Percentiles rank a stretch among this genome's conserved stretches.
These are phyloP conservation scores for Malurus melanocephalus DNA, from an alignment of 2,113 vertebrate genomes.

Conservation along the genomic window DNA sequence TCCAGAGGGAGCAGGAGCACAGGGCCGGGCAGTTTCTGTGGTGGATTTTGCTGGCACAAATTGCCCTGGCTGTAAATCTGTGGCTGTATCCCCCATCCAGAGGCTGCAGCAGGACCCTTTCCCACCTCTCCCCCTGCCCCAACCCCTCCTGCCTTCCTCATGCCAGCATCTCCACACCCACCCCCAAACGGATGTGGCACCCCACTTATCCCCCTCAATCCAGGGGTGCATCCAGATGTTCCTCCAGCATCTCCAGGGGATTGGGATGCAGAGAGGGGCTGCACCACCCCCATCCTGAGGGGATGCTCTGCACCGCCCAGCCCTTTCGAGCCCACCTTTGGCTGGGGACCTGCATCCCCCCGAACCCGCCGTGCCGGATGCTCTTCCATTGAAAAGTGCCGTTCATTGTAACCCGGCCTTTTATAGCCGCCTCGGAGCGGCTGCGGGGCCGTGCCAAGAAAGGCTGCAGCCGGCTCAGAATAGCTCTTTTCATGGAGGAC, in stretches of 20 bases:
- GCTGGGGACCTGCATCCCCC: background rate
- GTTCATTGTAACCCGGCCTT: slow-evolving; percentile 44
- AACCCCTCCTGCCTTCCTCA: background rate
- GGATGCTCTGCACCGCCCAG: background rate
- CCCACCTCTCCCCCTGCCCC: background rate
- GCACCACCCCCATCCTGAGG: background rate
- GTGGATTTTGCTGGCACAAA: background rate
- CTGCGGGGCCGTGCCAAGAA: slow-evolving; percentile 47
- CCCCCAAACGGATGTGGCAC: background rate
- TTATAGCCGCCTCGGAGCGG: background rate
- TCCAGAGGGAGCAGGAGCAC: background rate
- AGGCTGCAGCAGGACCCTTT: background rate
- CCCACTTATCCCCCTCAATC: background rate
- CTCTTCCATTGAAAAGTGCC: slow-evolving; percentile 33
- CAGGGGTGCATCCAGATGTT: background rate
- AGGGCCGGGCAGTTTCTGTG: background rate
- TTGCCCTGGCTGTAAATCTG: background rate
- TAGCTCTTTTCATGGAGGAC: slow-evolving; percentile 66
- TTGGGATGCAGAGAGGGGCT: background rate
- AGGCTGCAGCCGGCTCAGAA: slow-evolving; percentile 60
- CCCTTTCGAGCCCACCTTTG: background rate
- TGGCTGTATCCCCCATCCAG: background rate
- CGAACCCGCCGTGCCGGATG: background rate
- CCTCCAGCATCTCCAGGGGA: rapidly evolving
- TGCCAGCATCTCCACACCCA: background rate